These are phyloP conservation scores for Ptychodera flava DNA, from an alignment of 35 echinoderm and acorn worm species.

Conservation along the genomic window DNA sequence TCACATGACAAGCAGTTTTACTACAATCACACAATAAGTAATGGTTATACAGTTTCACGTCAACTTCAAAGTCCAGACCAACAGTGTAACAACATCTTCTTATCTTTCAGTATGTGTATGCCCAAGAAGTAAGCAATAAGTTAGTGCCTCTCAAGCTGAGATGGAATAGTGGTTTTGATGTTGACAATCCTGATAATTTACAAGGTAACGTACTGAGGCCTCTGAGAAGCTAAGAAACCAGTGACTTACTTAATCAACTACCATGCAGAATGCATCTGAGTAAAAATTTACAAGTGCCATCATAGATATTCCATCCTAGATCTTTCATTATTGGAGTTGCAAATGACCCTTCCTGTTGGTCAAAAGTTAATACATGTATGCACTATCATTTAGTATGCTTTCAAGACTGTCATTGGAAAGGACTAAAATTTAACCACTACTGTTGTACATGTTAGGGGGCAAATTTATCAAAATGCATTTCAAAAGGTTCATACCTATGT, in stretches of 20 bases:
- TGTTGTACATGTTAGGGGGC: too few relatives aligned
- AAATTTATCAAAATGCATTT: too few relatives aligned
- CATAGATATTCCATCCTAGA: background rate
- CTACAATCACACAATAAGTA: background rate
- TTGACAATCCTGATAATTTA: constrained; percentile 8
- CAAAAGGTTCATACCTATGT: background rate
- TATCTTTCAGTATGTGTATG: constrained; percentile 6
- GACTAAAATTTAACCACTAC: too few relatives aligned
- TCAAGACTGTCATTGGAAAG: too few relatives aligned
- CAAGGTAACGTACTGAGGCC: background rate
- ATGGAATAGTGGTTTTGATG: constrained; percentile 7
- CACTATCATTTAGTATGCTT: background rate
- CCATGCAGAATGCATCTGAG: background rate
- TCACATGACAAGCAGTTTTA: background rate
- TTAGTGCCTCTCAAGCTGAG: background rate
- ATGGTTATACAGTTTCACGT: background rate
- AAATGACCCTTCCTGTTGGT: too few relatives aligned
- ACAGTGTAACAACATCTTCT: background rate
- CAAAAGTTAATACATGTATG: background rate
- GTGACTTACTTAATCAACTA: background rate
- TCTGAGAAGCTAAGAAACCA: background rate
- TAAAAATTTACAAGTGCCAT: background rate
- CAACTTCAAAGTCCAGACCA: background rate
- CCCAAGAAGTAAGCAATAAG: background rate
- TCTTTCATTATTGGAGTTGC: background rate